phyloP scores from a whole-genome alignment of 1,140 invertebrate genomes.

The Bactericera cockerelli region DNA sequence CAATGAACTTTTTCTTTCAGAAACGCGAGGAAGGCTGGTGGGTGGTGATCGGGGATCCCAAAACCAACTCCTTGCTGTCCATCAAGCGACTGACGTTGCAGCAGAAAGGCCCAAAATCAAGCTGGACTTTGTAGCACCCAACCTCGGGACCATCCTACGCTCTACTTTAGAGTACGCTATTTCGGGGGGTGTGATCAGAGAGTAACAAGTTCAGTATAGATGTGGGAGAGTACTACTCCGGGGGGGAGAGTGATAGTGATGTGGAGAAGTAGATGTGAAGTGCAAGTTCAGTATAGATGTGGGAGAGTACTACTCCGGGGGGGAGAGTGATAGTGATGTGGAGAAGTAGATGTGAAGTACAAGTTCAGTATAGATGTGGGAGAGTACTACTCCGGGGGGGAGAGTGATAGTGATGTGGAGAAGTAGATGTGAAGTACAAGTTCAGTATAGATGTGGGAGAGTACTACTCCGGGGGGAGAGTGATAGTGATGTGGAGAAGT shows the following conservation, averaged over 20 bases:
- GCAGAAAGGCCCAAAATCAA: conserved; percentile 86
- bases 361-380: too few species aligned
- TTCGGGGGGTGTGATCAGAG: conserved; percentile 97
- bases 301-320: neutral
- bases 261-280: neutral
- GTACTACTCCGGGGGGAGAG: too few species aligned
- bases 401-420: too few species aligned
- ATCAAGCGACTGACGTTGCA: conserved; percentile 91
- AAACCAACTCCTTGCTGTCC: conserved; percentile 82
- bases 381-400: too few species aligned
- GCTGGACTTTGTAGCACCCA: conserved; percentile 86
- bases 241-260: conserved; percentile 36
- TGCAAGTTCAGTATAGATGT: neutral
- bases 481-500: too few species aligned
- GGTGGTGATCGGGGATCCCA: conserved; percentile 96
- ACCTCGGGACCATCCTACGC: conserved; percentile 63
- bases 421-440: too few species aligned
- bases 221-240: conserved; percentile 52
- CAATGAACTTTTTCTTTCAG: conserved; percentile 35
- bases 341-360: too few species aligned
- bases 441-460: too few species aligned
- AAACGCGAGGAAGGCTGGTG: conserved; percentile 99
- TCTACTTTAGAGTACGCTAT: conserved; percentile 98
- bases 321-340: neutral
- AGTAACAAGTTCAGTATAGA: conserved; percentile 76